These are phyloP conservation scores for Pandemis corylana DNA, from an alignment of 2,888 invertebrate species.

Conservation along the genomic window DNA sequence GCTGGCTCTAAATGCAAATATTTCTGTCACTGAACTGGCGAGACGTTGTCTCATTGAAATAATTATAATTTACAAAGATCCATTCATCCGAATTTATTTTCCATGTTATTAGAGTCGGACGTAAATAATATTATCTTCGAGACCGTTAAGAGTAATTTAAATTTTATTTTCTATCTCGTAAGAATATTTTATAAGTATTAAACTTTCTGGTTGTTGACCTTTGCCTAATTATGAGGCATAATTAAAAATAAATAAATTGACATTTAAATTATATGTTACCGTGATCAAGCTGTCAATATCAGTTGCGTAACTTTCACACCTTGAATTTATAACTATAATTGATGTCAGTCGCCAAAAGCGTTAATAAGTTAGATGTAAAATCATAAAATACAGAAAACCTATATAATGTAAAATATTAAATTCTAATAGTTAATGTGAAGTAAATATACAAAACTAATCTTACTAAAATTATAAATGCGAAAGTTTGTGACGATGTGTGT, in stretches of 20 bases:
- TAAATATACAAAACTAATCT: too few relatives aligned
- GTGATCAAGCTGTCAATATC: too few relatives aligned
- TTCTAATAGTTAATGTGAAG: too few relatives aligned
- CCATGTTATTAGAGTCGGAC: conserved; percentile 9
- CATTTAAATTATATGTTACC: not conserved
- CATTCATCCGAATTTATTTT: conserved; percentile 16
- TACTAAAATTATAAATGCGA: too few relatives aligned
- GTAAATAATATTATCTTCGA: conserved; percentile 15
- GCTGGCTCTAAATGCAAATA: not conserved
- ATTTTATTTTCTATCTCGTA: conserved; percentile 1
- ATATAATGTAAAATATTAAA: too few relatives aligned
- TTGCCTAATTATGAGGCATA: not conserved
- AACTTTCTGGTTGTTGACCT: not conserved
- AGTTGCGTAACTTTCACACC: too few relatives aligned
- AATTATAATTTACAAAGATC: conserved; percentile 19
- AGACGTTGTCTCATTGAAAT: conserved; percentile 14
- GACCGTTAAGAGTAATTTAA: conserved; percentile 12
- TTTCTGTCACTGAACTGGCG: conserved; percentile 13
- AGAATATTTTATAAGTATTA: not conserved
- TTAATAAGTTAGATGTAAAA: too few relatives aligned
- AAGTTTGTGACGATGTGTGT: too few relatives aligned
- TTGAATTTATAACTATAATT: too few relatives aligned
- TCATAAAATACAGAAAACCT: too few relatives aligned
- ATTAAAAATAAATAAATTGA: not conserved
- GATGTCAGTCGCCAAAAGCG: too few relatives aligned